Conservation (phyloP, 1,140 invertebrate species). For the Calephelis nemesis region DNA sequence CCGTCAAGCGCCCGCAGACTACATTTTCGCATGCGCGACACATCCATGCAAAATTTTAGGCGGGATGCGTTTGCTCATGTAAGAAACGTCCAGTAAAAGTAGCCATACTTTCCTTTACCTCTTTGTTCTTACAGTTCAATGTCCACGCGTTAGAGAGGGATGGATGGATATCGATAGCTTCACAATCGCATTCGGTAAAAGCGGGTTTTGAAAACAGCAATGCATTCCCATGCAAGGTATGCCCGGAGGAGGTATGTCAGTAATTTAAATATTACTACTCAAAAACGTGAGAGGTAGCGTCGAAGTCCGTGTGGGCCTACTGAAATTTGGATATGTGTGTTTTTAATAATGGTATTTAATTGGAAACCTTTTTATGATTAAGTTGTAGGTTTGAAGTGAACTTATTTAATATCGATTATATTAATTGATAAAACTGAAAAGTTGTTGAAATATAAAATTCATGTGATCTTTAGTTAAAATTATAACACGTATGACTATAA, state of each 20-base stretch:
- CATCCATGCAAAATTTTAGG: conserved; percentile 78
- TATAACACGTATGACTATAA: too few relatives aligned
- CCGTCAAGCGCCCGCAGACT: conserved; percentile 41
- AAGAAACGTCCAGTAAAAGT: conserved; percentile 65
- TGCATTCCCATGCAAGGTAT: conserved; percentile 74
- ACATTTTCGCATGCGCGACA: conserved; percentile 69
- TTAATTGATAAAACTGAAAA: too few relatives aligned
- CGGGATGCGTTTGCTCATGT: conserved; percentile 71
- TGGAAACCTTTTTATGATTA: too few relatives aligned
- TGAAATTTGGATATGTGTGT: conserved; percentile 64
- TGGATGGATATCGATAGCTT: conserved; percentile 52
- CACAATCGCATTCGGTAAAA: conserved; percentile 66
- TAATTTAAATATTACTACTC: conserved; percentile 77
- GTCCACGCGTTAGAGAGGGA: conserved; percentile 57
- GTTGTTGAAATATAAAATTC: too few relatives aligned
- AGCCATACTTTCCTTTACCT: conserved; percentile 54
- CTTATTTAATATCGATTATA: too few relatives aligned
- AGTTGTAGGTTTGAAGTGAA: too few relatives aligned
- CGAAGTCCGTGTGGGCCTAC: conserved; percentile 70
- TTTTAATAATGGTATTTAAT: conserved; percentile 31
- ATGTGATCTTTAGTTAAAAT: too few relatives aligned
- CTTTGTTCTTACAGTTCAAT: conserved; percentile 49
- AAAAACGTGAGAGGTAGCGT: conserved; percentile 74
- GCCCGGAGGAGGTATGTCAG: conserved; percentile 69
- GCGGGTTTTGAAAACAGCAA: conserved; percentile 67